Base-by-base conservation (phyloP, 2,797 vertebrate genomes). In the Poeciliopsis paucimaculata region DNA sequence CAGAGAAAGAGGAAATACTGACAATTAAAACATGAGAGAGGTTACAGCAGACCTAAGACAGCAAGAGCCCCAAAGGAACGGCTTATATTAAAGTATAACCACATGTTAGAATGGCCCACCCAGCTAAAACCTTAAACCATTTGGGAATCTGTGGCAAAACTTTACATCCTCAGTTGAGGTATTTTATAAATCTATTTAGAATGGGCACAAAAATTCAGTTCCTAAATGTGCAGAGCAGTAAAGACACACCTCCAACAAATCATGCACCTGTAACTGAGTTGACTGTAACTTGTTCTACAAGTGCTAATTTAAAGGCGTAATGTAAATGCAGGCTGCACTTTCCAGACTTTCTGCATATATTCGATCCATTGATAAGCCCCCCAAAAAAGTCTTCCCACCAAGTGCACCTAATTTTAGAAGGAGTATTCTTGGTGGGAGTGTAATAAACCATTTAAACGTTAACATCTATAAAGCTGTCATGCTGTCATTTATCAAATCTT, bases 381-480 rank as follows among this genome's bases (percentile, higher is more conserved):
- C 39, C 36, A 1, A 41, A 41, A 26, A 13, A 26, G 4, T 68
- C 68, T 71, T n/a, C 68, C 68, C 7, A 71, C 68, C 39, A 71
- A 45, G 1, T 45, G 45, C 43, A 2, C n/a, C 68, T 45, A 71
- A 45, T 28, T 68, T 28, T 71, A 43, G 41, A 71, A 71, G 34
- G 36, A 5, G 36, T 41, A 26, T 68, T 41, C 64, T 68, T 12
- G 20, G 64, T 68, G 64, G 26, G 41, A 43, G 26, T 45, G 26
- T 13, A 68, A 68, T 68, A 45, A 45, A 45, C 39, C 41, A 43
- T 45, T 71, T 71, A 43, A 71, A 71, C 41, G 11, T 62, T 45
- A 45, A 71, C 68, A 71, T 45, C 41, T 45, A 71, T 71, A 71
- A 71, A 71, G 12, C 41, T 45, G 68, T 45, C 64, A 68, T 15